phyloP scores from a whole-genome alignment of 30 jellyfish, hydroid and myxozoan genomes.

The Mastigias papua region DNA sequence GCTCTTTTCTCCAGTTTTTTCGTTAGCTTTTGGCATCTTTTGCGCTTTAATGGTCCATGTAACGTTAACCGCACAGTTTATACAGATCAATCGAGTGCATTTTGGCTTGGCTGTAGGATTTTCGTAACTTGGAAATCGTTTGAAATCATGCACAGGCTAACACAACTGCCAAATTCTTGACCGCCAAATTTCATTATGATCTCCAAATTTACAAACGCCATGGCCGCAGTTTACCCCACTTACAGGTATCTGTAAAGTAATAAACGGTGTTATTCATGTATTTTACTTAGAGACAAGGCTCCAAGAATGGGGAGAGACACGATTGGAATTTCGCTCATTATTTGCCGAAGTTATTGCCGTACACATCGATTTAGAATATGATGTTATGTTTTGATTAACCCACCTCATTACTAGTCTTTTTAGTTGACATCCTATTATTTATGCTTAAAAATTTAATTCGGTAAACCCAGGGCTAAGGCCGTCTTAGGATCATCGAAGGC shows the following conservation, averaged over 20 bases:
- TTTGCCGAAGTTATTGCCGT: no score
- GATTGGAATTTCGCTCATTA: no score
- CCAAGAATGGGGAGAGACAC: no score
- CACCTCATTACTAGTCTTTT: slow-evolving; percentile 2
- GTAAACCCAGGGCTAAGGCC: slow-evolving; percentile 16
- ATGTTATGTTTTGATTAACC: neutral
- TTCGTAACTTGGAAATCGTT: neutral
- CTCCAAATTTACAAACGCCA: slow-evolving; percentile 9
- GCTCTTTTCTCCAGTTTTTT: neutral
- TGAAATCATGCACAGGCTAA: neutral
- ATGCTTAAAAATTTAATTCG: neutral
- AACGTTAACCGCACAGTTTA: neutral
- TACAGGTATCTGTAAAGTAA: neutral
- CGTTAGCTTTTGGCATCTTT: neutral
- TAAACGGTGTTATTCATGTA: no score
- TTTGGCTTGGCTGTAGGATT: neutral
- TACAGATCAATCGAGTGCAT: neutral
- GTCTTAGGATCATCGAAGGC: slow-evolving; percentile 1
- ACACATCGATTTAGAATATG: neutral
- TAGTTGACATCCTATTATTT: slow-evolving; percentile 1
- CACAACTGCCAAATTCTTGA: slow-evolving; percentile 5
- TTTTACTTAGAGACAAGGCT: no score
- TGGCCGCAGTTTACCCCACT: neutral
- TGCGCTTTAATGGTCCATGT: neutral
- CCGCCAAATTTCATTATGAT: slow-evolving; percentile 15